phyloP scores from a whole-genome alignment of 1,140 invertebrate genomes.

The Aphelinus certus region DNA sequence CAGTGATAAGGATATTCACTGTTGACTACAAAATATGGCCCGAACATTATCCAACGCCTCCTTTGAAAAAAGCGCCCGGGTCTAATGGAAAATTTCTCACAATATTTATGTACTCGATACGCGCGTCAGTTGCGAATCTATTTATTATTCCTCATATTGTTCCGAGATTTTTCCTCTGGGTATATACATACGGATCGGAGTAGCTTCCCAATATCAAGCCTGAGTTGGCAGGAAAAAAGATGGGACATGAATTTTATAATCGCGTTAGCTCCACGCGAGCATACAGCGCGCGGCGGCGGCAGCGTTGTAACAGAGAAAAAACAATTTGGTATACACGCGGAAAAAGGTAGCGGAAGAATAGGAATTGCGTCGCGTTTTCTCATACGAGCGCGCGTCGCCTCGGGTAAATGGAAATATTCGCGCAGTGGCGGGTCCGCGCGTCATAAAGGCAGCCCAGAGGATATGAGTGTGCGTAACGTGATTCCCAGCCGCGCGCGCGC shows the following conservation, averaged over 20 bases:
- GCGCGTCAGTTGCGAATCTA: too few relatives aligned
- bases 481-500: conserved; percentile 48
- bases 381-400: conserved; percentile 34
- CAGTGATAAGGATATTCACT: too few relatives aligned
- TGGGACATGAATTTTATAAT: conserved; percentile 15
- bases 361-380: conserved; percentile 23
- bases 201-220: conserved; percentile 17
- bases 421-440: conserved; percentile 21
- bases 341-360: conserved; percentile 11
- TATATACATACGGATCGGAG: too few relatives aligned
- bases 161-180: too few relatives aligned
- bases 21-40: too few relatives aligned
- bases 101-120: too few relatives aligned
- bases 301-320: conserved; percentile 13
- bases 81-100: too few relatives aligned
- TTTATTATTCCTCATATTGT: too few relatives aligned
- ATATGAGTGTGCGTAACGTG: conserved; percentile 56
- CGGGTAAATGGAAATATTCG: conserved; percentile 35
- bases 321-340: conserved; percentile 30
- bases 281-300: too few relatives aligned
- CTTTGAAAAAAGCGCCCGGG: too few relatives aligned
- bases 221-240: conserved; percentile 41
- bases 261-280: conserved; percentile 2
- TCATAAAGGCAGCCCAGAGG: neutral
- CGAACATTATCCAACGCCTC: too few relatives aligned